Evolutionary conservation across 2,888 invertebrate species (phyloP).

Genomic region (Agonopterix arenella): DNA sequence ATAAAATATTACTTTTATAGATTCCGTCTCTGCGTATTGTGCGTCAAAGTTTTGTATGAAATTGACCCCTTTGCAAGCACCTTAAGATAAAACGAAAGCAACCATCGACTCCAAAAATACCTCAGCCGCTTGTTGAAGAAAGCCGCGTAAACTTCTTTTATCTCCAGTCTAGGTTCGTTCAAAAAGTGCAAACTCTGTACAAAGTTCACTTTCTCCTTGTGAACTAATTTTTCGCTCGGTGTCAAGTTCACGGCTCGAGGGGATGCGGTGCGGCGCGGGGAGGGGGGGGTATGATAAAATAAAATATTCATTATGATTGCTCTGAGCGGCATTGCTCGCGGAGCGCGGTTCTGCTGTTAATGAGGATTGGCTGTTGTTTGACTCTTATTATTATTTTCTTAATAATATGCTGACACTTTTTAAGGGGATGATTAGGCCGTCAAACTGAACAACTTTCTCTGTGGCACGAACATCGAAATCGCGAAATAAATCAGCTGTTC

Average conservation of each 20-base stretch:
- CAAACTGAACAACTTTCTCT: too few species aligned
- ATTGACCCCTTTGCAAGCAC: too few species aligned
- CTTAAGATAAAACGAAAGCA: neutral
- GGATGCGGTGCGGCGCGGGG: slow-evolving; percentile 24
- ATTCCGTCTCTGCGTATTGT: too few species aligned
- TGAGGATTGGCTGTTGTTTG: slow-evolving; percentile 28
- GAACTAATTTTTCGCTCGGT: slow-evolving; percentile 76
- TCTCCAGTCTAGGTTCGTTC: slow-evolving; percentile 64
- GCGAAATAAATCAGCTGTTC: too few species aligned
- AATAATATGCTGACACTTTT: too few species aligned
- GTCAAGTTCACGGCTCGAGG: slow-evolving; percentile 71
- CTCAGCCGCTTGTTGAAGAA: neutral
- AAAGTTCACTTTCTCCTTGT: slow-evolving; percentile 75
- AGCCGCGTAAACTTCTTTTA: slow-evolving; percentile 56
- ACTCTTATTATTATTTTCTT: too few species aligned
- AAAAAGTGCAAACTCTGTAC: slow-evolving; percentile 73
- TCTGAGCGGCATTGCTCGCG: slow-evolving; percentile 64
- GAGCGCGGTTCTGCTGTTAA: slow-evolving; percentile 28
- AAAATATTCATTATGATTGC: slow-evolving; percentile 77
- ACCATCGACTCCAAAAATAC: slow-evolving; percentile 7
- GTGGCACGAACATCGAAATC: too few species aligned
- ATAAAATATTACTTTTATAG: too few species aligned
- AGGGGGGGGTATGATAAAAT: slow-evolving; percentile 65
- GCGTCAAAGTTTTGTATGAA: too few species aligned
- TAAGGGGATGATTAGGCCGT: too few species aligned